Base-by-base conservation (phyloP, 2,797 vertebrate genomes). In the Chelonia mydas region DNA sequence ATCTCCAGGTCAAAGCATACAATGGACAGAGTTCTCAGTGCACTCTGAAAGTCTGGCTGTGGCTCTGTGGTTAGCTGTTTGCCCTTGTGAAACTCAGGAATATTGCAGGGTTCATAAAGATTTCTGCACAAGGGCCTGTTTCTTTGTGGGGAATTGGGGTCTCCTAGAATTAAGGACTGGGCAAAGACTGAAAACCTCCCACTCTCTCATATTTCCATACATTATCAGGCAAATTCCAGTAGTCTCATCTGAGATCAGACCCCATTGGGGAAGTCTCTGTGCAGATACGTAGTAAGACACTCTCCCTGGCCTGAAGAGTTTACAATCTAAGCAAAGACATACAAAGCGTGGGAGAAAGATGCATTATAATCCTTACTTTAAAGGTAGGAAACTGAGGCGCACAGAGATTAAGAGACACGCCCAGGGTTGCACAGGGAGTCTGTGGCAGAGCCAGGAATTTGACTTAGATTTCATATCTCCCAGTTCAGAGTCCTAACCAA, bases 171-270 rank as follows among this genome's bases (percentile, higher is more conserved):
- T n/a, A n/a, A 65, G 59, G 59, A 33, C 6, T 65, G 59, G 55
- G 19, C 28, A 84, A 28, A 4, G 2, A 33, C 49, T 16, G 15
- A 87, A 85, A 54, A 77, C 15, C 13, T 84, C 81, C 80, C 76
- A 50, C n/a, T 57, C 50, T 90, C 54, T 4, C 19, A 61, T 81
- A 87, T 55, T 8, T 13, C 7, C 0, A 0, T 50, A 9, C 92
- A 93, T 90, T 82, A 74, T 33, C 12, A 61, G 83, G 88, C 74
- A 8, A 83, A 77, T 80, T 86, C 94, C 87, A 72, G 57, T 89
- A 86, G n/a, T 87, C 37, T 49, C 74, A 37, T 57, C 47, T 49
- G 28, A 47, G 45, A 28, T 45, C 13, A 78, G 45, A 16, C 19
- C 16, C 27, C 28, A 28, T 15, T 17, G 27, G 54, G 81, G 85